Percentiles rank a stretch among this genome's conserved stretches.
Conservation (phyloP, 2,888 invertebrate genomes). For the Harpalus rufipes region DNA sequence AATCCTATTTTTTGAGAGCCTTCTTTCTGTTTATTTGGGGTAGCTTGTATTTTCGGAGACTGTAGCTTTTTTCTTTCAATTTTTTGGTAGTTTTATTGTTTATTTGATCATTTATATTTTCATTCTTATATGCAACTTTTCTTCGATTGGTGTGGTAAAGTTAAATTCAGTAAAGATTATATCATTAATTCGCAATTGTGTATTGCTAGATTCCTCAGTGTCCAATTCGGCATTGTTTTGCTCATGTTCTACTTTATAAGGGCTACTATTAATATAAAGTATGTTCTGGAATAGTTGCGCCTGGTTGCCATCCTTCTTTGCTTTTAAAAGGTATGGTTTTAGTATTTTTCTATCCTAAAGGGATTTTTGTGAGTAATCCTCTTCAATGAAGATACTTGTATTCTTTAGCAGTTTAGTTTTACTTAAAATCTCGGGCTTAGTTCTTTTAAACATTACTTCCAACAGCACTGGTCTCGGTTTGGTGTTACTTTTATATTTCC, state of each 20-base stretch:
- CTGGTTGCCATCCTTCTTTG: neutral
- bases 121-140: neutral
- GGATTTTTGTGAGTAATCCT: neutral
- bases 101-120: neutral
- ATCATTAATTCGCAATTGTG: neutral
- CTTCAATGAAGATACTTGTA: neutral
- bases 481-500: no score
- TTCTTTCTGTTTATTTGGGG: neutral
- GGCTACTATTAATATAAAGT: neutral
- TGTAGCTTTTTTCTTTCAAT: no score
- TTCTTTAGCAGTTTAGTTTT: neutral
- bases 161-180: neutral
- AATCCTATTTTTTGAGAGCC: neutral
- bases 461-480: neutral
- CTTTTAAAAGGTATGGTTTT: neutral
- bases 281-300: neutral
- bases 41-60: neutral
- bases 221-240: neutral
- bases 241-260: constrained; percentile 18
- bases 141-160: neutral
- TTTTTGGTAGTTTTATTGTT: neutral
- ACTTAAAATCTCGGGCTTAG: neutral
- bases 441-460: neutral
- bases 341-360: neutral
- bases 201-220: neutral